Evolutionary conservation across 2,888 invertebrate species (phyloP), one percentile per base, ranked within the genome.

Genomic region (Penaeus monodon): DNA sequence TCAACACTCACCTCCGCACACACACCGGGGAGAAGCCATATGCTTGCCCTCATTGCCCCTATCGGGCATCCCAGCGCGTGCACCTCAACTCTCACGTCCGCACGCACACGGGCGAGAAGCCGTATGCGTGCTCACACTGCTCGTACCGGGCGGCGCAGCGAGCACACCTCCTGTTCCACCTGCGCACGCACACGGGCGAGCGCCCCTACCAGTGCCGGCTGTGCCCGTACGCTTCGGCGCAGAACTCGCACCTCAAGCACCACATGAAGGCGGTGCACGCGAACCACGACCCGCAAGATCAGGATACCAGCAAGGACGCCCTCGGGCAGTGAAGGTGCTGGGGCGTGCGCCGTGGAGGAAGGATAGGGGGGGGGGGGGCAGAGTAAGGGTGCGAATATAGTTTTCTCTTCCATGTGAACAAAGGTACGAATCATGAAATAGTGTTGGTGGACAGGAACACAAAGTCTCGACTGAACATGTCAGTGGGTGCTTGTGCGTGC

Each of bases 21-120:
- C 88, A 88, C 80, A 88, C 88, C 38, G 88, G 88, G 14, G 88
- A 88, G 84, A 83, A 86, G 44, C 88, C 88, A 0, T 88, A 80
- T 63, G 88, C 88, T 4, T 88, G 88, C 64, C 84, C 85, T n/a
- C 86, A 82, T 77, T 88, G 88, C 33, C 77, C 88, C 6, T 86
- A 88, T 73, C 83, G 88, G 79, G 85, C 86, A 49, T 70, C 85
- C n/a, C 83, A 88, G 68, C 77, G 79, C 27, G 88, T 84, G 22
- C 85, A 88, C 74, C 88, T 88, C 64, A 84, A 85, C 29, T 81
- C 85, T 22, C 88, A 88, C 33, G 86, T 87, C 29, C 86, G 86
- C 27, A 87, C 83, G 10, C 86, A 87, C 73, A 87, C 86, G 2
- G 86, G 86, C 29, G 86, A 87, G 57, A 87, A 83, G 65, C 86